A percentile compares a stretch with the other conserved stretches of the same genome.
These are phyloP conservation scores for Bovichtus diacanthus DNA, from an alignment of 2,797 vertebrate genomes.

Conservation along the genomic window DNA sequence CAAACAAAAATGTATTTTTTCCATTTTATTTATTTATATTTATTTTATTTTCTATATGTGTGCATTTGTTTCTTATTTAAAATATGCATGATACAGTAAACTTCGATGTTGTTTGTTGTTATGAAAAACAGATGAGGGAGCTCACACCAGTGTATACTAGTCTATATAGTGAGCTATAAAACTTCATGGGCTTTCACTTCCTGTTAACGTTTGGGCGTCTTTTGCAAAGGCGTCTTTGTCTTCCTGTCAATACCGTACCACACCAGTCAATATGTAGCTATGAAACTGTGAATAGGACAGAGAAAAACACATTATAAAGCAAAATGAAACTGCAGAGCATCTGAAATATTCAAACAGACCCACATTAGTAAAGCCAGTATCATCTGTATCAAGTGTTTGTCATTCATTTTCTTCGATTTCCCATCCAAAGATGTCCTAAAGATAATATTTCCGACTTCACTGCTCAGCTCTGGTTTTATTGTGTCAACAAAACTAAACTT, in stretches of 20 bases:
- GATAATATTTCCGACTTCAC: neutral
- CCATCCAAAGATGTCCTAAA: neutral
- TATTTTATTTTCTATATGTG: neutral
- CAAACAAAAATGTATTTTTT: neutral
- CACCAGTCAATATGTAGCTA: neutral
- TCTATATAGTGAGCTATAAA: neutral
- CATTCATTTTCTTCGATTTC: neutral
- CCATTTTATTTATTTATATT: neutral
- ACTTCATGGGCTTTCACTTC: conserved; percentile 50
- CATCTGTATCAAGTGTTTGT: neutral
- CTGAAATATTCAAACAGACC: neutral
- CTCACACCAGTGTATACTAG: neutral
- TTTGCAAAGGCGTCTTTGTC: neutral
- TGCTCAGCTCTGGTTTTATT: conserved; percentile 7
- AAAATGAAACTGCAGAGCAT: neutral
- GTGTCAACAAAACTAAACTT: neutral
- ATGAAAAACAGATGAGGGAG: neutral
- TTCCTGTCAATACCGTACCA: conserved; percentile 46
- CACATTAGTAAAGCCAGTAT: neutral
- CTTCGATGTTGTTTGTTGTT: neutral
- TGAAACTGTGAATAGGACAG: neutral
- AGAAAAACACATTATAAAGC: neutral
- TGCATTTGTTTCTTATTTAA: neutral
- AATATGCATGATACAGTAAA: too few relatives aligned
- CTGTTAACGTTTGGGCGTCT: conserved; percentile 45